Evolutionary conservation across 2,888 invertebrate genomes (phyloP), one percentile per base, ranked within the genome.

Genomic region (Linnaemya vulpina): DNA sequence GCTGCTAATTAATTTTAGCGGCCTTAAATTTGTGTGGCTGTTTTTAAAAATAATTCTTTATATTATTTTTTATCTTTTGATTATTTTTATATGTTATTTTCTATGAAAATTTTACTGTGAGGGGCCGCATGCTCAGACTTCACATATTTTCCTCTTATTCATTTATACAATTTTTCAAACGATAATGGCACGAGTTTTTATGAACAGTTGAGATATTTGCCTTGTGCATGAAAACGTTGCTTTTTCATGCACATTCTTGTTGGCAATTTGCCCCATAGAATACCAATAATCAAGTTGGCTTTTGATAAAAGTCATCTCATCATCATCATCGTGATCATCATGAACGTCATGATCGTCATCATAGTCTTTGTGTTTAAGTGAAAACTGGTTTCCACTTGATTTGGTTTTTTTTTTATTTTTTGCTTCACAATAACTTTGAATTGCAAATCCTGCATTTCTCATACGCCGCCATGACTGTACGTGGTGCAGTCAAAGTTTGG

Each of bases 141-240:
- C 58, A 46, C 58, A 55, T 55, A 25, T 53, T 22, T 40, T 55
- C 10, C 10, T 1, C 40, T 38, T 49, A n/a, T 8, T 22, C 46
- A 17, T 38, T 13, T 5, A 22, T 40, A 70, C 8, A 30, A 65
- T 73, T 73, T 73, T 55, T 17, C 17, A 49, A 80, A 80, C 73
- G 3, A 46, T 40, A 49, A 67, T 80, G 80, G 73, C 74, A 80
- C 80, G 74, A 80, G 80, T 67, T 80, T 80, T 62, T 65, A 8
- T 53, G 53, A 51, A 53, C 17, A 25, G 46, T 30, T 25, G 25
- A 53, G 30, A 25, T 30, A 53, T 71, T 53, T 71, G 43, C 4
- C 63, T 70, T 35, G 35, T 20, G 15, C 67, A 55, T 67, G 67
- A 58, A 77, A 77, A 77, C 38, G 11, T 79, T 62, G 51, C 30